Evolutionary conservation across 2,113 vertebrate genomes (phyloP), one percentile per base, ranked within the genome.

Genomic region (Chrysemys picta): DNA sequence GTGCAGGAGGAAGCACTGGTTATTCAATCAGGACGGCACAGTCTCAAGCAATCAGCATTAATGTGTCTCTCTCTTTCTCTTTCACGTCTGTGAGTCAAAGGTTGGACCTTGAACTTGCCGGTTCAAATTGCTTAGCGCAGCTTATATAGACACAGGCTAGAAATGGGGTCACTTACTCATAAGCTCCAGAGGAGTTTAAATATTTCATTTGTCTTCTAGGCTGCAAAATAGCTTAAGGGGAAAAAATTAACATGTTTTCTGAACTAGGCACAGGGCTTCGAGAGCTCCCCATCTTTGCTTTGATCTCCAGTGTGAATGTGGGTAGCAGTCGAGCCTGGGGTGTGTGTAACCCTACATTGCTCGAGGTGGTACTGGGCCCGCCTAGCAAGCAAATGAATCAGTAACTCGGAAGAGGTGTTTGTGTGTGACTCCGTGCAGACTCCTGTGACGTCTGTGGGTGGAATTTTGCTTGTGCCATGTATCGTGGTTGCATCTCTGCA

Each of bases 81-180:
- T 95, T 96, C 91, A 82, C 89, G 89, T 93, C 92, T 93, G 79
- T 49, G 91, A 97, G 91, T 93, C 91, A 93, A 89, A 96, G 93
- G 85, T 81, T 93, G 93, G 87, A 91, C 50, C 82, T 88, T 92
- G 78, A 22, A 65, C 76, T 85, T 91, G 88, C 95, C 90, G 80
- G 83, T 95, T 93, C 45, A 65, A 53, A 80, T 87, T 87, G 94
- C 91, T 65, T 52, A 80, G 87, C 65, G 17, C 78, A 82, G 91
- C 89, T 93, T 45, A 4, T 57, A 17, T 1, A 85, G 78, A 24
- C 92, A 85, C 6, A 81, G 62, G 89, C 94, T 88, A 80, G 10
- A 35, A 93, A 82, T 38, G 80, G 91, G 82, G 91, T 93, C 72
- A 53, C 82, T 79, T 93, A 82, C 89, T 96, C 94, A 90, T 3